Evolutionary conservation across 2,888 invertebrate species (phyloP), one percentile per base, ranked within the genome.

Genomic region (Drosophila colorata): DNA sequence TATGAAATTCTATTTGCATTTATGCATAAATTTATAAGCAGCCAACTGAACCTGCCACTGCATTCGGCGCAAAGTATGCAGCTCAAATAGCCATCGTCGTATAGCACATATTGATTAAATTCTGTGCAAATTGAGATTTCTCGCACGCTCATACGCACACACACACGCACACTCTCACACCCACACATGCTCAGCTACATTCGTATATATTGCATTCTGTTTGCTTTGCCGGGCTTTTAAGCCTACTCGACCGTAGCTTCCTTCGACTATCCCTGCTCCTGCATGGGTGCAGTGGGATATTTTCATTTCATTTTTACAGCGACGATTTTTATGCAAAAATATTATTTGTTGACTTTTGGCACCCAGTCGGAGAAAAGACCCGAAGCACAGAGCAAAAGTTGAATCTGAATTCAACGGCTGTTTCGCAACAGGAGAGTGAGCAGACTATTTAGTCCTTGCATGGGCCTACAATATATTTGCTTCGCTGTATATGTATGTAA

Each of bases 331-430:
- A 80, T 86, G 74, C 72, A 88, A 80, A 85, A 85, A 86, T 80
- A 83, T 83, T 85, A 79, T 86, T 86, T 86, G 85, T 84, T 86
- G 88, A 88, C 88, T 86, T 88, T 84, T 84, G 81, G 76, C 83
- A 71, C 80, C 69, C 77, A 48, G 48, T 41, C 56, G 37, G 49
- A 66, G 58, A 23, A 59, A 40, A 35, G 40, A 47, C 23, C 14
- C 23, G 16, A 38, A 3, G 28, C 49, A 25, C 64, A 40, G 33
- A 9, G 38, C 48, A 37, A 63, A 61, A 71, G 64, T 69, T 58
- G 43, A 64, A 61, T 61, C 65, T 51, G 60, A 67, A 84, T 61
- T 38, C 74, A 23, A 41, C 40, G 14, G 18, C 35, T 31, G 23
- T 53, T 20, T 9, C 8, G 48, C 14, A 16, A 31, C 14, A 20